Base-by-base conservation (phyloP, 2,888 invertebrate genomes). In the Hirtodrosophila cameraria region DNA sequence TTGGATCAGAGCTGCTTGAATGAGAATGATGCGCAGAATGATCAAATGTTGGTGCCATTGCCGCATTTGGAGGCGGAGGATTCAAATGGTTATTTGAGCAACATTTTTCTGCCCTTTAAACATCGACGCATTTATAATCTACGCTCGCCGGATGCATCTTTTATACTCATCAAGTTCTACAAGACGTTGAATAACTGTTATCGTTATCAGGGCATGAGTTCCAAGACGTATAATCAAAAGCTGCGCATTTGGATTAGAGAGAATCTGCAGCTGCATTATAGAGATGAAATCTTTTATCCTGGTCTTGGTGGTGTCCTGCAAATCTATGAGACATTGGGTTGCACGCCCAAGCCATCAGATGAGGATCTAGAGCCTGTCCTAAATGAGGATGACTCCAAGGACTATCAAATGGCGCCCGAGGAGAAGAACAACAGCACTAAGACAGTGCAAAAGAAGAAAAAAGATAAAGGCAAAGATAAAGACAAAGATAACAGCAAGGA, bases 281-380 rank as follows among this genome's bases (percentile, higher is more conserved):
- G 65, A 1, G 90, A 90, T 65, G 88, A 89, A 1, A 41, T 79
- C 13, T 87, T 91, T 41, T 91, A 91, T 76, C 91, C 91, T 0
- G 90, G 90, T 0, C 61, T 91, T 2, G 91, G 90, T 0, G 90
- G 87, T 1, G 60, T 89, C 0, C 50, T 91, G 9, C 78, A 89
- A 57, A 75, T 91, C 35, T 60, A 82, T 5, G 88, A 89, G 59
- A 75, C 83, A 9, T 13, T 81, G 28, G 28, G 49, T 11, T 27
- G 12, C 1, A 12, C 20, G 0, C 7, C 20, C 1, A 42, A 36
- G 6, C 1, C n/a, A 1, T 0, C 20, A 1, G 42, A 30, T 2
- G 9, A 8, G n/a, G 42, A 50, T 0, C 33, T 28, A 6, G 18
- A 49, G 5, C 12, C 20, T 0, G 25, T 35, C 1, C 4, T 35